Conservation (phyloP, 2,113 vertebrate species). For the Tauraco erythrolophus region DNA sequence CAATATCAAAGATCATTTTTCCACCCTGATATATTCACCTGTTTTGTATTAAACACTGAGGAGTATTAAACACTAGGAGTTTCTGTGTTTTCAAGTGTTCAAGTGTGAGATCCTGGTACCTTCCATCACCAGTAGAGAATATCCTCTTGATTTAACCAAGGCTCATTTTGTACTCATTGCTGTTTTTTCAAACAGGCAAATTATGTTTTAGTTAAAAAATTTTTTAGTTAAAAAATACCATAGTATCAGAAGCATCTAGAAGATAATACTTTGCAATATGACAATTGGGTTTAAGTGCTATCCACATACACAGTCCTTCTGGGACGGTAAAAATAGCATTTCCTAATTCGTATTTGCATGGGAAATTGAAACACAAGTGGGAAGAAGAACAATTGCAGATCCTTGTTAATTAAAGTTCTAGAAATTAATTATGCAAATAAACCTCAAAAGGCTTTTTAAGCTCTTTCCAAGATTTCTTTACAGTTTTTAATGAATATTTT, state of each 20-base stretch:
- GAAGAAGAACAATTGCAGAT: conserved; percentile 74
- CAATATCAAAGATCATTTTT: neutral
- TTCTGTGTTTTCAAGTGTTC: neutral
- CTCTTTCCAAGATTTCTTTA: conserved; percentile 44
- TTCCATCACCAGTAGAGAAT: neutral
- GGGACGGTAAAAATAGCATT: conserved; percentile 56
- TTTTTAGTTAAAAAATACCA: too few relatives aligned
- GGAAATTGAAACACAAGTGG: conserved; percentile 73
- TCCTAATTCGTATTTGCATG: conserved; percentile 72
- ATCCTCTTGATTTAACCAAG: neutral
- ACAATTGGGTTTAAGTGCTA: conserved; percentile 23
- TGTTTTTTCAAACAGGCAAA: neutral
- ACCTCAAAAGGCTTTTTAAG: conserved; percentile 57
- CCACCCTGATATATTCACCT: neutral
- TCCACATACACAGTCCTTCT: conserved; percentile 35
- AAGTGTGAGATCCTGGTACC: neutral
- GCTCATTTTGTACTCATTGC: neutral
- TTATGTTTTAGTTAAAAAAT: neutral
- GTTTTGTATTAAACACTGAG: neutral
- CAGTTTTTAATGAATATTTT: conserved; percentile 20
- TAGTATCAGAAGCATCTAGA: neutral
- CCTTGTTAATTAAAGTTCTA: conserved; percentile 78
- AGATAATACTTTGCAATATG: neutral
- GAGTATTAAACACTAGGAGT: neutral
- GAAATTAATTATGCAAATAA: conserved; percentile 80